phyloP scores from a whole-genome alignment of 2,797 vertebrate genomes.

The Platyrinchus mystaceus region DNA sequence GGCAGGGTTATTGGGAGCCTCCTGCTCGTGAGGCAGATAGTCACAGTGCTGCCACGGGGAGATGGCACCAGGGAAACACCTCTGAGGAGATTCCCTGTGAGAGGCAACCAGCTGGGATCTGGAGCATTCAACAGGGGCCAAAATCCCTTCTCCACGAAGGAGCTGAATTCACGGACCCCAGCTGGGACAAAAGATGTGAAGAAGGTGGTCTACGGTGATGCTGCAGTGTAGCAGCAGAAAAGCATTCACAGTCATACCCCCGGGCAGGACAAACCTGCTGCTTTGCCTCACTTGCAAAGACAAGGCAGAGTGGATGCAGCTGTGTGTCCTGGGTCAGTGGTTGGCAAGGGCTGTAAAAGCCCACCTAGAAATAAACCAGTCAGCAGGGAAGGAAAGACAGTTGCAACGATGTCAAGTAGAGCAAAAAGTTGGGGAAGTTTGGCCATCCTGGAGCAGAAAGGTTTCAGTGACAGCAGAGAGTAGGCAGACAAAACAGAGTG shows the following conservation, averaged over 20 bases:
- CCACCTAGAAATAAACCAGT: not conserved
- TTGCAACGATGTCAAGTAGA: not conserved
- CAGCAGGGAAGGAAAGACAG: not conserved
- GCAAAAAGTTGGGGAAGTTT: not conserved
- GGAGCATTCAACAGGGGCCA: accelerated
- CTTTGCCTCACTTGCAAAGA: accelerated
- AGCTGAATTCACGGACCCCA: accelerated
- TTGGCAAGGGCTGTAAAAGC: not conserved
- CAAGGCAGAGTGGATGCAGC: accelerated
- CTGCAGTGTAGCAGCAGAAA: not conserved
- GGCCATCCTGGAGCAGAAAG: not conserved
- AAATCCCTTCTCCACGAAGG: not conserved
- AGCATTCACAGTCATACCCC: not conserved
- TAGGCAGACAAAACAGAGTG: not conserved
- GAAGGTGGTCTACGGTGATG: accelerated
- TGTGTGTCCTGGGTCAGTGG: accelerated
- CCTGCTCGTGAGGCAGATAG: not conserved
- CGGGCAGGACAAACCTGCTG: not conserved
- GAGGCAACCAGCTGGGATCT: accelerated
- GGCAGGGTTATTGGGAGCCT: not conserved
- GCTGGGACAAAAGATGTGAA: not conserved
- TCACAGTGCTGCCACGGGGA: accelerated
- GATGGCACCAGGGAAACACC: not conserved
- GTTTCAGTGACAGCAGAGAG: not conserved
- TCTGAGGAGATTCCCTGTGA: accelerated